These are phyloP conservation scores for Ivindomyrus marchei DNA, from an alignment of 2,113 vertebrate genomes.

Conservation along the genomic window DNA sequence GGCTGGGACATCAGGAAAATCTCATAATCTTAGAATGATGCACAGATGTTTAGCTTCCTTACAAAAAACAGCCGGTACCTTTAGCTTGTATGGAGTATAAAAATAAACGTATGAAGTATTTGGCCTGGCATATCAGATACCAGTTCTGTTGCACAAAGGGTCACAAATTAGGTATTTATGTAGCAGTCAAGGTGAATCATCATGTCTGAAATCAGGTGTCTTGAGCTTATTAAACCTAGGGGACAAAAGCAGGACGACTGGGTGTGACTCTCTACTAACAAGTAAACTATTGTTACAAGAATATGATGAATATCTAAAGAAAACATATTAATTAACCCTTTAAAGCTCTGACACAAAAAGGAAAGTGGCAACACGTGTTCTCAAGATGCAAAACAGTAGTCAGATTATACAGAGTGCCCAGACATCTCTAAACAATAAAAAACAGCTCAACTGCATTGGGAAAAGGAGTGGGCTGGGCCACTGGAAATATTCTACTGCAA, in stretches of 20 bases:
- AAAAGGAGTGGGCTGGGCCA: background rate
- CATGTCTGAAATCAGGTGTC: background rate
- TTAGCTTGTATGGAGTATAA: background rate
- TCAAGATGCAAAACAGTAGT: background rate
- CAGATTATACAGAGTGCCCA: background rate
- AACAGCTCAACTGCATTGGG: background rate
- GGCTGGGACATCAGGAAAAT: slow-evolving; percentile 45
- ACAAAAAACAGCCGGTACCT: background rate
- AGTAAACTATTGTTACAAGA: slow-evolving; percentile 5
- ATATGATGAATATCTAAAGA: slow-evolving; percentile 42
- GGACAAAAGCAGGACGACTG: background rate
- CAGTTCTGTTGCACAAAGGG: background rate
- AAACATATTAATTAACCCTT: background rate
- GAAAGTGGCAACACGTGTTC: background rate
- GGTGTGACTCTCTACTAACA: background rate
- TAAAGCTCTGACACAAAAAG: background rate
- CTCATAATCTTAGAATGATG: slow-evolving; percentile 13
- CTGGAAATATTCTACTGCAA: background rate
- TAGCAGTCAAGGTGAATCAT: background rate
- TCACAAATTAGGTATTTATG: background rate
- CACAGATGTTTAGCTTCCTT: background rate
- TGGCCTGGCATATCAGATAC: background rate
- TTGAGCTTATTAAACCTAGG: background rate
- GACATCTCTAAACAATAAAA: background rate
- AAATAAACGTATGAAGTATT: background rate